Conservation (phyloP, 2,113 vertebrate species). For the Rattus rattus region DNA sequence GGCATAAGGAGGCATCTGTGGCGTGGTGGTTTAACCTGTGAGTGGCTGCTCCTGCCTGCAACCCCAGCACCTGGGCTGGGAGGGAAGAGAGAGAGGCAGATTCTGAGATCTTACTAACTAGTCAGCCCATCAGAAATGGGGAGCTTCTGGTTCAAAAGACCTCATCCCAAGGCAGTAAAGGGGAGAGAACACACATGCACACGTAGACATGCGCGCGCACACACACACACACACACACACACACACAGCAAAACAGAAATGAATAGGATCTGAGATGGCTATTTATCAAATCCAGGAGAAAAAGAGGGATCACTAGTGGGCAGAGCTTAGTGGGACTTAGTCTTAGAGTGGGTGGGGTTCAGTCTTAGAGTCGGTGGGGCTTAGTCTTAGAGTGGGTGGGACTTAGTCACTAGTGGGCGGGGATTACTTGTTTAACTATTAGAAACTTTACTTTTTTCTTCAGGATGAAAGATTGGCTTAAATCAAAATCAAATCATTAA, state of each 20-base stretch:
- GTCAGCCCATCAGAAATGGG: neutral
- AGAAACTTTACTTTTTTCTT: neutral
- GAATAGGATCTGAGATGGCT: neutral
- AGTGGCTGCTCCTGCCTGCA: neutral
- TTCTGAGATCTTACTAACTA: neutral
- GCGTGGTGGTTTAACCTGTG: neutral
- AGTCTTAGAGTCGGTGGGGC: no score
- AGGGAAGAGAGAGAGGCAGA: neutral
- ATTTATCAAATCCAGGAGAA: neutral
- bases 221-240: neutral
- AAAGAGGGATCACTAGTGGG: neutral
- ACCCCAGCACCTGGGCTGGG: neutral
- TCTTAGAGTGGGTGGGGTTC: no score
- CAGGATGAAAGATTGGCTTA: neutral
- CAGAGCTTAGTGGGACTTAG: no score
- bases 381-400: no score
- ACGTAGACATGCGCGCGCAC: neutral
- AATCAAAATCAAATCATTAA: neutral
- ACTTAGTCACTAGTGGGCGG: no score
- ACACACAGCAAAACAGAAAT: neutral
- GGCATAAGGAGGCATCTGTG: neutral
- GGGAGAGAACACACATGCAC: neutral
- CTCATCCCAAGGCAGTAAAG: neutral
- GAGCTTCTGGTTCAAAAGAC: neutral
- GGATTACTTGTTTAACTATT: neutral